Conservation (phyloP, 1,140 invertebrate genomes). For the Tetraneura akinire region DNA sequence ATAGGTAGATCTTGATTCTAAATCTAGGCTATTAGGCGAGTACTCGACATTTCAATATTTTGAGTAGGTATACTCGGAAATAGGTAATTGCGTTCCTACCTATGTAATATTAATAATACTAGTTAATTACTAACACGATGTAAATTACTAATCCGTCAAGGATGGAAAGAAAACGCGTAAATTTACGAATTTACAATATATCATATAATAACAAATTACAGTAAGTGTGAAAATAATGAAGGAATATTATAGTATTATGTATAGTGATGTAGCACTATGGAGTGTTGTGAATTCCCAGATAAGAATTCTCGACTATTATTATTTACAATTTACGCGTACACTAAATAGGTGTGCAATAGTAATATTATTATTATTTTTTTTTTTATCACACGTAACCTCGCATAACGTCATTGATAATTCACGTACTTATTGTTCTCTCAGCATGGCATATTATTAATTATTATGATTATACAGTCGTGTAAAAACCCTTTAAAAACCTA, state of each 20-base stretch:
- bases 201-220: too few relatives aligned
- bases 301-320: background rate
- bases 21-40: too few relatives aligned
- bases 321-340: too few relatives aligned
- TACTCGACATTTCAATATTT: too few relatives aligned
- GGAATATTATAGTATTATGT: too few relatives aligned
- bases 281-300: background rate
- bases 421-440: background rate
- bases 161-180: background rate
- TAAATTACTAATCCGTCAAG: background rate
- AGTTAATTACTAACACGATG: background rate
- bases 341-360: background rate
- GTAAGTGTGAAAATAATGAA: too few relatives aligned
- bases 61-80: too few relatives aligned
- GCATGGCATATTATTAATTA: too few relatives aligned
- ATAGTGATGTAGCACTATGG: background rate
- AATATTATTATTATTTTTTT: background rate
- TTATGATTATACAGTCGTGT: background rate
- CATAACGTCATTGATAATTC: background rate
- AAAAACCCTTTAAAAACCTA: constrained; percentile 20
- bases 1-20: too few relatives aligned
- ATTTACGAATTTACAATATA: too few relatives aligned
- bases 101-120: background rate
- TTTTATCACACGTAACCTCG: constrained; percentile 1
- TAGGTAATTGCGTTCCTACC: background rate